Evolutionary conservation across 2,797 vertebrate genomes (phyloP), one percentile per base, ranked within the genome.

Genomic region (Hippocampus kuda): DNA sequence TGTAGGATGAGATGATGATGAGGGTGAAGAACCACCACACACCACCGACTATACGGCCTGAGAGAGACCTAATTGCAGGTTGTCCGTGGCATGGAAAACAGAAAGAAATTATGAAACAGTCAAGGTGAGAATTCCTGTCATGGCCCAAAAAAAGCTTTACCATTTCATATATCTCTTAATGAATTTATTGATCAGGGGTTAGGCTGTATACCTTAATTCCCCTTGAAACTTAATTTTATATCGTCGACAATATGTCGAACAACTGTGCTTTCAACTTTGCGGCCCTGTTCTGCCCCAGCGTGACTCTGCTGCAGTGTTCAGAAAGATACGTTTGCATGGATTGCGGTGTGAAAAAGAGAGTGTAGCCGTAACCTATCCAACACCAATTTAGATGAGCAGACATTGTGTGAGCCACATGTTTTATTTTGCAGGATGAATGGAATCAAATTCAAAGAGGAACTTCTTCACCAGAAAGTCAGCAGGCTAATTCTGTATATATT

Each of bases 11-110:
- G 91, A 99, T 99, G 89, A 99, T 99, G 92, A 99, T 99, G 91
- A 99, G 94, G 81, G 97, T 99, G 93, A 99, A 99, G 92, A 99
- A 99, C 97, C 97, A 99, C 97, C 97, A 99, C 87, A 99, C 97
- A 64, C 97, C 97, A 87, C 97, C 97, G 0, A 99, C 97, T 78
- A 99, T 99, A 83, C 97, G 93, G 80, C 97, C 97, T 51, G 97
- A 99, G 87, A 99, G 93, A 89, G 97, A 99, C 92, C 97, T 99
- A 72, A 51, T 20, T 70, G 65, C 72, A 41, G 67, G 64, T 60
- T 57, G 79, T 62, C 38, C 73, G 73, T 67, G 76, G 78, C 56
- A 79, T 41, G 70, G 59, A 26, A 65, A 65, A 65, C 34, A 77
- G 66, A 75, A 68, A 74, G 67, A 77, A 78, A 81, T 85, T 77